Conservation (phyloP, 2,888 invertebrate genomes). For the Hedya salicella region DNA sequence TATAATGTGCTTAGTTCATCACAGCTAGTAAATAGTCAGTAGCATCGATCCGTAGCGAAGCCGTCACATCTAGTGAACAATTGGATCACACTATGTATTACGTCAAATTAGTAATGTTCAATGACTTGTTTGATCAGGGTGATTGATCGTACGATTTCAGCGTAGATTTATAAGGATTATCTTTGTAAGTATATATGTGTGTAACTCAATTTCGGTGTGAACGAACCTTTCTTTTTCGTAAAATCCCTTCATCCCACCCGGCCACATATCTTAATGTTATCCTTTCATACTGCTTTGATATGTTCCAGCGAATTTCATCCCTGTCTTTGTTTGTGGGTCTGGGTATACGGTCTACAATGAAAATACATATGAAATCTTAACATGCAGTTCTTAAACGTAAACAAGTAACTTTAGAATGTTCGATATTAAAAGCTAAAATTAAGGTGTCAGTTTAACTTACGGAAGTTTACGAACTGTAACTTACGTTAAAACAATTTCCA, state of each 20-base stretch:
- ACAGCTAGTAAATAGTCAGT: neutral
- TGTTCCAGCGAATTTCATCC: slow-evolving; percentile 1
- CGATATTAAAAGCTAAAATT: too few relatives aligned
- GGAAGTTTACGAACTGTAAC: neutral
- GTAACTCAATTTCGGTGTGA: slow-evolving; percentile 16
- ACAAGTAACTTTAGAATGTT: too few relatives aligned
- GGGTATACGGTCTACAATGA: neutral
- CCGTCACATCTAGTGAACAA: neutral
- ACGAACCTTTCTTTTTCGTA: slow-evolving; percentile 6
- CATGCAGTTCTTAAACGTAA: too few relatives aligned
- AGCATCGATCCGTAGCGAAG: neutral
- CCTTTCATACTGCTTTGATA: slow-evolving; percentile 27
- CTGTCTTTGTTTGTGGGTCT: slow-evolving; percentile 14
- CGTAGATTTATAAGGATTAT: slow-evolving; percentile 16
- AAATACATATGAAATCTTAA: too few relatives aligned
- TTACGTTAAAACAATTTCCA: neutral
- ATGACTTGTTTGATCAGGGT: slow-evolving; percentile 14
- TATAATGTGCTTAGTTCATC: neutral
- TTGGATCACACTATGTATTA: neutral
- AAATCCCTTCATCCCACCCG: slow-evolving; percentile 17
- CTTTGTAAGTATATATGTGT: neutral
- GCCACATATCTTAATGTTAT: slow-evolving; percentile 33
- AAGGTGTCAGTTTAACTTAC: neutral
- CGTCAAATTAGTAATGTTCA: slow-evolving; percentile 17
- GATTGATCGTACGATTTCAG: slow-evolving; percentile 5